A percentile compares a stretch with the other conserved stretches of the same genome.
phyloP scores from a whole-genome alignment of 64 coral and sea anemone genomes.

The Porites lutea region DNA sequence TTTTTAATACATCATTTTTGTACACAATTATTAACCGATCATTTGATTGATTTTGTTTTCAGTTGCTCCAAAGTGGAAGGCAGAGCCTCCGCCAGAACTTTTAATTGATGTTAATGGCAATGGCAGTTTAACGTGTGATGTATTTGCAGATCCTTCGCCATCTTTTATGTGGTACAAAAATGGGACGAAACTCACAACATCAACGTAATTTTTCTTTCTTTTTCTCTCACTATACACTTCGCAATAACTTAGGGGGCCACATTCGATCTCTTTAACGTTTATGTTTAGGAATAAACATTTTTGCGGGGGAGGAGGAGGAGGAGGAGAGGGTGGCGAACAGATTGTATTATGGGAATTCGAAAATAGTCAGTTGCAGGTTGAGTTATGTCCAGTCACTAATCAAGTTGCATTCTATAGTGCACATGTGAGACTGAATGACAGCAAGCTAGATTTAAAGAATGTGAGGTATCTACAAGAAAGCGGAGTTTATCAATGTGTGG shows the following conservation, averaged over 20 bases:
- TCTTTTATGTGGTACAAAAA: constrained; percentile 18
- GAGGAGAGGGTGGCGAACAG: too few species aligned
- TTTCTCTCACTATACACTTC: background rate
- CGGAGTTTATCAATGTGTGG: constrained; percentile 56
- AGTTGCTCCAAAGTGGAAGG: constrained; percentile 51
- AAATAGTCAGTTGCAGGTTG: too few species aligned
- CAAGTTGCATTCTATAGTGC: background rate
- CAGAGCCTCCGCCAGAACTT: background rate
- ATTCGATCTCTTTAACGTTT: background rate
- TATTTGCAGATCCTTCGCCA: constrained; percentile 24
- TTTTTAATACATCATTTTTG: too few species aligned
- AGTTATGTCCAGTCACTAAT: too few species aligned
- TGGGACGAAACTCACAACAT: background rate
- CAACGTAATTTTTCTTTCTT: constrained; percentile 10
- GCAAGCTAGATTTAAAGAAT: background rate
- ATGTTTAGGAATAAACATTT: too few species aligned
- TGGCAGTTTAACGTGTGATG: constrained; percentile 42
- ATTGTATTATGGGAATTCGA: too few species aligned
- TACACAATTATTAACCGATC: too few species aligned
- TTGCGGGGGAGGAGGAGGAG: too few species aligned
- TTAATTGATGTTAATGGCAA: constrained; percentile 3
- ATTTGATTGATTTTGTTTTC: background rate
- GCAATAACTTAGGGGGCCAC: background rate
- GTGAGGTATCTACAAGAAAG: background rate
- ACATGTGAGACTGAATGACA: background rate